These are phyloP conservation scores for Drosophila kanapiae DNA, from an alignment of 1,140 invertebrate genomes.

Conservation along the genomic window DNA sequence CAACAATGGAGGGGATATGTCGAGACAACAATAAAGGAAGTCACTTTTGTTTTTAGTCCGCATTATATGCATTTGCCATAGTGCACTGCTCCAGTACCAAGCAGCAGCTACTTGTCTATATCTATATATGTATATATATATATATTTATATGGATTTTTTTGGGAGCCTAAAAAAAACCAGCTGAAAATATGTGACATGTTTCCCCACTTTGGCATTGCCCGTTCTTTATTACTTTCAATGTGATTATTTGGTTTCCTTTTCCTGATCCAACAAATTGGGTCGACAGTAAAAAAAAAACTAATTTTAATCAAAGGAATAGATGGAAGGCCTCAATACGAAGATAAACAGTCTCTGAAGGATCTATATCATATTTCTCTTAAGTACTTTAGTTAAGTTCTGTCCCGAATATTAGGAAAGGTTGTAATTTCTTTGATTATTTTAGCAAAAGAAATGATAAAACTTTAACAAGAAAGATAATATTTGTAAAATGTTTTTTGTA, in stretches of 20 bases:
- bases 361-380: too few species aligned
- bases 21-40: constrained; percentile 79
- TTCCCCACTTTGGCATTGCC: constrained; percentile 26
- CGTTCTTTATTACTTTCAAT: constrained; percentile 8
- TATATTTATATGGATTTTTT: constrained; percentile 19
- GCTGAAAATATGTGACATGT: constrained; percentile 38
- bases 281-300: constrained; percentile 14
- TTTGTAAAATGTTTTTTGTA: too few species aligned
- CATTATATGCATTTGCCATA: constrained; percentile 64
- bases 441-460: too few species aligned
- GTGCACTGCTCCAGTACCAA: constrained; percentile 44
- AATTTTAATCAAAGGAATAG: background rate
- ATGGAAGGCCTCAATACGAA: background rate
- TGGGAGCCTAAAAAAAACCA: constrained; percentile 9
- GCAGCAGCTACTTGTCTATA: constrained; percentile 4
- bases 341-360: background rate
- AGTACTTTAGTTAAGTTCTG: too few species aligned
- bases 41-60: constrained; percentile 80
- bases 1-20: constrained; percentile 72
- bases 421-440: too few species aligned
- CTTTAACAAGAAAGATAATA: too few species aligned
- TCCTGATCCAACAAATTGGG: constrained; percentile 43
- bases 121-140: constrained; percentile 1
- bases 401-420: too few species aligned
- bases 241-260: constrained; percentile 21